Evolutionary conservation across 2,797 vertebrate species (phyloP), one percentile per base, ranked within the genome.

Genomic region (Galagoides demidoff): DNA sequence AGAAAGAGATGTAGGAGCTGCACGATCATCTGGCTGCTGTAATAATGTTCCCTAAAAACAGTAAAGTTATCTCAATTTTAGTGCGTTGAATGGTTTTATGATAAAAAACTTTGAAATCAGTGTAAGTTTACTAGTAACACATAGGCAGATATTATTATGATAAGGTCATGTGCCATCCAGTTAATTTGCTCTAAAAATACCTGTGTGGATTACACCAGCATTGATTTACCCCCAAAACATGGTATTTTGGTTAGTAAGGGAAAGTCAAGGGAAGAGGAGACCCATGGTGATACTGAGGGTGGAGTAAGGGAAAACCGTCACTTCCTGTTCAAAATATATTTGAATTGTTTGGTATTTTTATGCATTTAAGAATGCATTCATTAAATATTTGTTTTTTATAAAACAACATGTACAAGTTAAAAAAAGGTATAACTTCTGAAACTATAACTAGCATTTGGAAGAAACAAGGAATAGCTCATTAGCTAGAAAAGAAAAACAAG

Each of bases 11-110:
- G 98, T 97, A 76, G 97, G 98, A 78, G 99, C 97, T 96, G 98
- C 97, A 91, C 97, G 97, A 64, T 99, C 98, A 61, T 98, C 97
- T 85, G 98, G 96, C 87, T 98, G 99, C 97, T 98, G 98, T 81
- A 99, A 98, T 98, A 99, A 98, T 93, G 98, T 97, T 89, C 98
- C 99, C 99, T 99, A 97, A 39, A 96, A 94, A 95, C 95, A 98
- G 97, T 5, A 94, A 97, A 96, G 92, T 89, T 1, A 49, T 59
- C 91, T 86, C 68, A 89, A 91, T 96, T 96, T 98, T 76, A 97
- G 2, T 90, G 66, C 52, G 27, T 49, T 89, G 8, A 95, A 31
- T 9, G 88, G 77, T 37, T 63, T 78, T 73, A 37, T 19, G 77
- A 66, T n/a, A 39, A 96, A 66, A 76, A 94, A 78, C n/a, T 73